Conservation (phyloP, 2,113 vertebrate genomes). For the Etheostoma spectabile region DNA sequence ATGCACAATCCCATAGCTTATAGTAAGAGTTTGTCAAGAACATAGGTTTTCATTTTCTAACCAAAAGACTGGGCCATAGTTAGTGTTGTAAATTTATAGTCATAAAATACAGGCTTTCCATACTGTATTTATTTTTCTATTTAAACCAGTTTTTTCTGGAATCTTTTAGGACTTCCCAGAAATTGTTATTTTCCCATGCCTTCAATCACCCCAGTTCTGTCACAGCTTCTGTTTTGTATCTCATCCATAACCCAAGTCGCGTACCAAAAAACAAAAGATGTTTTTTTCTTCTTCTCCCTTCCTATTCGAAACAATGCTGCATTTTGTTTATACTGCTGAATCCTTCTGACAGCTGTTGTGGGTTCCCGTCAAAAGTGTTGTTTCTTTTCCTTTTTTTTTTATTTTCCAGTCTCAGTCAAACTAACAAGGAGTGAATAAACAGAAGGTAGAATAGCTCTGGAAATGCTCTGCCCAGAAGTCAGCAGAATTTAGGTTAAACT, state of each 20-base stretch:
- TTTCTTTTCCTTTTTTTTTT: slow-evolving; percentile 35
- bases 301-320: slow-evolving; percentile 58
- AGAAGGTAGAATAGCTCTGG: slow-evolving; percentile 43
- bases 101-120: slow-evolving; percentile 18
- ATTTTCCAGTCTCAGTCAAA: slow-evolving; percentile 61
- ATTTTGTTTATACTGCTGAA: slow-evolving; percentile 73
- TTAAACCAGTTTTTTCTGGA: slow-evolving; percentile 40
- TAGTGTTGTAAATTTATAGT: slow-evolving; percentile 8
- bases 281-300: slow-evolving; percentile 25
- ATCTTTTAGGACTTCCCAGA: slow-evolving; percentile 61
- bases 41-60: background rate
- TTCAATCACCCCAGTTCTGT: slow-evolving; percentile 80
- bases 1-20: background rate
- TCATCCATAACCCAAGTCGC: slow-evolving; percentile 72
- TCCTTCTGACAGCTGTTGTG: slow-evolving; percentile 77
- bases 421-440: slow-evolving; percentile 71
- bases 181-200: slow-evolving; percentile 72
- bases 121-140: slow-evolving; percentile 50
- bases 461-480: slow-evolving; percentile 59
- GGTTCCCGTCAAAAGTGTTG: slow-evolving; percentile 75
- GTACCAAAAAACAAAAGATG: slow-evolving; percentile 66
- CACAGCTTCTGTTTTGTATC: slow-evolving; percentile 59
- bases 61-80: background rate
- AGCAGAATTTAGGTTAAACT: slow-evolving; percentile 68
- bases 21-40: slow-evolving; percentile 1